A percentile compares a stretch with the other conserved stretches of the same genome.
Conservation (phyloP, 2,113 vertebrate species). For the Sinocyclocheilus anophthalmus region DNA sequence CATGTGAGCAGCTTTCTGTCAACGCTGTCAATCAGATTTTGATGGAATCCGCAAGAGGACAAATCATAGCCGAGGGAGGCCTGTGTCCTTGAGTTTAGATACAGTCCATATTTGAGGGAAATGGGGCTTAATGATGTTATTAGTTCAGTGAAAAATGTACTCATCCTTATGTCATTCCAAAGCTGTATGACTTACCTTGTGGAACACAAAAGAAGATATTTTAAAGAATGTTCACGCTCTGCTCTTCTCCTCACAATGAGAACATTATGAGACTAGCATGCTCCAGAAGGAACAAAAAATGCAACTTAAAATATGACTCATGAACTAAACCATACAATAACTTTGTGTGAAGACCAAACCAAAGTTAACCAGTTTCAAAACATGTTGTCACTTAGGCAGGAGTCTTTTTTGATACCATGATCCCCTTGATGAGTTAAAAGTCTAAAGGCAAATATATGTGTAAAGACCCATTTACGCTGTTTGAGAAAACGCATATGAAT, state of each 20-base stretch:
- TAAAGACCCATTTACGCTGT: neutral
- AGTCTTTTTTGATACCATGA: neutral
- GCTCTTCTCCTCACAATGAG: neutral
- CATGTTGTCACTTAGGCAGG: no score
- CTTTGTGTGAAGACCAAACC: neutral
- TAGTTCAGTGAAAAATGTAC: neutral
- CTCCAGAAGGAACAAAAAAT: neutral
- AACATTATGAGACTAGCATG: no score
- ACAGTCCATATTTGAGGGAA: neutral
- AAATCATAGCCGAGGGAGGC: conserved; percentile 28
- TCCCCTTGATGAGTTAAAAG: no score
- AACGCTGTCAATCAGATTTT: conserved; percentile 41
- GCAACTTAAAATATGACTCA: neutral
- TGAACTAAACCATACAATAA: neutral
- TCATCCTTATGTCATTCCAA: neutral
- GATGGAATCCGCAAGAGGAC: conserved; percentile 36
- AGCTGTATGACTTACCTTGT: neutral
- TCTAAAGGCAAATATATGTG: no score
- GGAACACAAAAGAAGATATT: neutral
- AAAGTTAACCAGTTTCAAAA: neutral
- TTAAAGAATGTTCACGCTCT: no score
- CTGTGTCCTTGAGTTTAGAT: conserved; percentile 38
- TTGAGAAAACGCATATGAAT: no score
- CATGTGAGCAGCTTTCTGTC: conserved; percentile 44
- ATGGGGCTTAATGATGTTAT: neutral